Conservation (phyloP, 2,888 invertebrate genomes). For the Pristionchus mayeri region DNA sequence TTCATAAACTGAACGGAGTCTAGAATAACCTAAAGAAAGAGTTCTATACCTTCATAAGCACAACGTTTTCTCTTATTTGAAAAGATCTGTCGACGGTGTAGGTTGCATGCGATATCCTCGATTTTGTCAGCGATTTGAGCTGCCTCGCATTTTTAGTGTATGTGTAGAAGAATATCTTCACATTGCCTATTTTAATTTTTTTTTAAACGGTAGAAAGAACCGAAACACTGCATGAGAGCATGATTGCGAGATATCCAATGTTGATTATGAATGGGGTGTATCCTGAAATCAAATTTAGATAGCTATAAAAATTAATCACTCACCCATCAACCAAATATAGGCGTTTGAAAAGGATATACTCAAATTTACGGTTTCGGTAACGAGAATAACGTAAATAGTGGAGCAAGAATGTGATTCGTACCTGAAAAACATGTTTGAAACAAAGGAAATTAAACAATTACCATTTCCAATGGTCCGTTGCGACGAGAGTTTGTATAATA, state of each 20-base stretch:
- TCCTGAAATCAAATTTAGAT: background rate
- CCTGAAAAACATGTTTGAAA: background rate
- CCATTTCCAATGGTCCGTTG: background rate
- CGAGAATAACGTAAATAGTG: background rate
- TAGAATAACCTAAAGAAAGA: background rate
- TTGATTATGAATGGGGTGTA: background rate
- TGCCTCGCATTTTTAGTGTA: background rate
- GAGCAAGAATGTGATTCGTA: background rate
- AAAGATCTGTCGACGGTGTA: background rate
- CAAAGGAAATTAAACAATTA: background rate
- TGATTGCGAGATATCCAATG: background rate
- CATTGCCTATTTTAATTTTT: no score
- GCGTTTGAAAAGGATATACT: background rate
- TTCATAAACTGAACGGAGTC: background rate
- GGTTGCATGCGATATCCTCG: background rate
- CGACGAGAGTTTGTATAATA: background rate
- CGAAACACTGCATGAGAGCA: background rate
- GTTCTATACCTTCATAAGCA: background rate
- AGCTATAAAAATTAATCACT: background rate
- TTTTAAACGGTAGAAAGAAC: background rate
- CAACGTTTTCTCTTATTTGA: slow-evolving; percentile 15
- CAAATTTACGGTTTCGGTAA: background rate
- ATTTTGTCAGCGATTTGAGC: background rate
- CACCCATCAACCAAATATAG: background rate
- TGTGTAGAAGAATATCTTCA: background rate